Conservation (phyloP, 2,113 vertebrate species). For the Malurus alboscapulatus region DNA sequence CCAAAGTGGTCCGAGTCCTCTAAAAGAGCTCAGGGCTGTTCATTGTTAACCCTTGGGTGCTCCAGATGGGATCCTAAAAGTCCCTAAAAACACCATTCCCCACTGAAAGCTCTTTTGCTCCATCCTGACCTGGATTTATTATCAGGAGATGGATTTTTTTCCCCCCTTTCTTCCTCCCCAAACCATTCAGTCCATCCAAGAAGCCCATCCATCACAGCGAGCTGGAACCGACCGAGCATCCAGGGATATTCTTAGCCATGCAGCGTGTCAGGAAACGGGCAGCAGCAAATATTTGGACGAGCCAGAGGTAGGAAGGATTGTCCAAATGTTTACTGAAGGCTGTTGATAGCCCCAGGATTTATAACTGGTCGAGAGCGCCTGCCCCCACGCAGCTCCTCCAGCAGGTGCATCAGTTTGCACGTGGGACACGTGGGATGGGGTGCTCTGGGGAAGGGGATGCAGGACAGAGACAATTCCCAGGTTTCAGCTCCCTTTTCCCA, state of each 20-base stretch:
- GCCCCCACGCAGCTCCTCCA: constrained; percentile 3
- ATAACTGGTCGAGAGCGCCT: neutral
- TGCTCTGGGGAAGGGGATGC: neutral
- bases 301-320: constrained; percentile 57
- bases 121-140: constrained; percentile 29
- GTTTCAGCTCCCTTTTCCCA: neutral
- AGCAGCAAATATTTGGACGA: constrained; percentile 70
- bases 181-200: neutral
- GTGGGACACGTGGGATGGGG: neutral
- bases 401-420: constrained; percentile 44
- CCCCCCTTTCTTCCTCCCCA: neutral
- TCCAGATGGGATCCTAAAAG: neutral
- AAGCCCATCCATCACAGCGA: neutral
- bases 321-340: constrained; percentile 62
- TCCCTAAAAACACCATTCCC: neutral
- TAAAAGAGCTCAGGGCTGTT: neutral
- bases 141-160: neutral
- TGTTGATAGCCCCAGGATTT: constrained; percentile 49
- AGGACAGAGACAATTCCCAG: neutral
- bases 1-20: neutral
- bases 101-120: neutral
- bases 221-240: constrained; percentile 3
- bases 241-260: constrained; percentile 22
- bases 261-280: constrained; percentile 48
- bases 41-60: neutral